A percentile compares a stretch with the other conserved stretches of the same genome.
Conservation (phyloP, 2,888 invertebrate species). For the Scotopteryx bipunctaria region DNA sequence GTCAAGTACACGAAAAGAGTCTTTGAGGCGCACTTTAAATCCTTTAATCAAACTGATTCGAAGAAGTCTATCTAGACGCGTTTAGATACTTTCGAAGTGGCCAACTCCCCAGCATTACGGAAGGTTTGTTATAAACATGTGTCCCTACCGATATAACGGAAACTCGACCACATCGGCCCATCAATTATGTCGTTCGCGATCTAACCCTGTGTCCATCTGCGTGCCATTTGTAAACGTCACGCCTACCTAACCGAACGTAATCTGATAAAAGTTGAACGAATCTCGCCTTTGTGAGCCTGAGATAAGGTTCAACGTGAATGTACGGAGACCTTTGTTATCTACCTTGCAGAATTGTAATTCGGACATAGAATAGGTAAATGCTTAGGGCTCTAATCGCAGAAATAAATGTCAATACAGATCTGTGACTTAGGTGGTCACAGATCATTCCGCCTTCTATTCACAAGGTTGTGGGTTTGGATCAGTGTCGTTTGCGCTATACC, state of each 20-base stretch:
- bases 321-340: slow-evolving; percentile 38
- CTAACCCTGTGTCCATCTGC: slow-evolving; percentile 73
- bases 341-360: slow-evolving; percentile 57
- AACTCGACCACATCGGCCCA: slow-evolving; percentile 57
- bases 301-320: slow-evolving; percentile 34
- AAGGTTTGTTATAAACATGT: slow-evolving; percentile 42
- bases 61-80: too few species aligned
- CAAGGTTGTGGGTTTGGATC: too few species aligned
- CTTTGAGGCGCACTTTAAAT: too few species aligned
- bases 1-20: too few species aligned
- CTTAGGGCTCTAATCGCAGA: neutral
- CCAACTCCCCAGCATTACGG: slow-evolving; percentile 3
- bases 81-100: too few species aligned
- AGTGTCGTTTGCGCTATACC: too few species aligned
- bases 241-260: slow-evolving; percentile 45
- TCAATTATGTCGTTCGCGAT: slow-evolving; percentile 74
- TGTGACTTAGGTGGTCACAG: too few species aligned
- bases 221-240: slow-evolving; percentile 71
- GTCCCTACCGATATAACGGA: slow-evolving; percentile 52
- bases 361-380: slow-evolving; percentile 33
- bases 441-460: too few species aligned
- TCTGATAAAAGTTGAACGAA: slow-evolving; percentile 32
- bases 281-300: slow-evolving; percentile 34
- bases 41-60: too few species aligned
- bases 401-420: too few species aligned